Base-by-base conservation (phyloP, 2,888 invertebrate genomes). In the Acrocyrtus sp. region DNA sequence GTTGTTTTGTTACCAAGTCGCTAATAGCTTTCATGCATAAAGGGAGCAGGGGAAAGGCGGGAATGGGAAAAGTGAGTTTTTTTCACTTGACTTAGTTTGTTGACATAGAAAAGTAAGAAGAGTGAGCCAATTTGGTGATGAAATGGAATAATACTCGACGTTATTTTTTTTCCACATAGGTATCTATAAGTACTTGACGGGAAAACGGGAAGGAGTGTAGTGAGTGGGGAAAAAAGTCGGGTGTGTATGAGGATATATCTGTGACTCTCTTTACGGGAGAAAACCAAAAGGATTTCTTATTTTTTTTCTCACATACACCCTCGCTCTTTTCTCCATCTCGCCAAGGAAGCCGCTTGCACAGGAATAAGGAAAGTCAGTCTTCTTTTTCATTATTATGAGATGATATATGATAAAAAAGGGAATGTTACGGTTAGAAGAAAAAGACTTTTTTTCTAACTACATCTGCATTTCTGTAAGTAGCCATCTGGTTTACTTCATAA, bases 11-110 rank as follows among this genome's bases (percentile, higher is more conserved):
- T 70, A 70, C 48, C 62, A 70, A 61, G 62, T 50, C 56, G 70
- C 70, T 70, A 70, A 70, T 70, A 70, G 70, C 70, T 70, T 70
- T 70, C 57, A 62, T 56, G 70, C 70, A 70, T 70, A 70, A 70
- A 70, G 62, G 56, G 70, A 70, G 70, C 70, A 70, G 53, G 62
- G 70, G 70, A 70, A 70, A 70, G 70, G 70, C 70, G 62, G 62
- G 27, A 63, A 56, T 43, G 63, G 57, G 29, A 27, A 69, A 69
- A 58, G 45, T 43, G 56, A 50, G 54, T 56, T 63, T 54, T 34
- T 70, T 70, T 63, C 70, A 70, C 62, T 70, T 63, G 70, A 63
- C 70, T 70, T 63, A 54, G 56, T 70, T 70, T 70, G 56, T 70
- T 70, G 70, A 70, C 62, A 62, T 57, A 63, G 47, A 62, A 69